Evolutionary conservation across 1,140 invertebrate species (phyloP), one percentile per base, ranked within the genome.

Genomic region (Lethocerus indicus): DNA sequence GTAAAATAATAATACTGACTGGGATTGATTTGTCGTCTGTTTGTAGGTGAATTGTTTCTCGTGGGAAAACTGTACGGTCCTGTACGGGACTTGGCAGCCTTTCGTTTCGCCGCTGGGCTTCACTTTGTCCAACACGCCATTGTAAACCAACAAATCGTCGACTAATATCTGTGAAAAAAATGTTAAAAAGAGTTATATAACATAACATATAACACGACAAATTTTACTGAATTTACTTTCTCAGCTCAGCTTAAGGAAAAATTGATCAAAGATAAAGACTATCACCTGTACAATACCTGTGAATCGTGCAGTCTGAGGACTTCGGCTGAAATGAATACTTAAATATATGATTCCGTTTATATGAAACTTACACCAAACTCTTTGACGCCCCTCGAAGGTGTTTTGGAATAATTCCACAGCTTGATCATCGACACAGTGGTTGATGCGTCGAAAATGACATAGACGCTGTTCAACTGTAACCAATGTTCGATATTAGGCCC

Each of bases 351-450:
- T n/a, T n/a, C n/a, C n/a, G n/a, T n/a, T n/a, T n/a, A n/a, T n/a
- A 29, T 54, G 51, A 47, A 49, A 55, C 66, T 68, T 64, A 87
- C 83, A 42, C 75, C 81, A 67, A 87, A 83, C 64, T 89, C 83
- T 64, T 83, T 84, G 5, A 86, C 78, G 29, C 81, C 83, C 61
- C 85, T 69, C 18, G 60, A 64, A 2, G 79, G 72, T 29, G 80
- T 85, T 66, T 89, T 88, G 18, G 74, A 74, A 64, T 89, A 89
- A 67, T 88, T 89, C 82, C 82, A 88, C 53, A 89, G 68, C 60
- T 81, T 81, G 29, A 89, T 77, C 61, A 75, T 74, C 5, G 80
- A 83, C 6, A 89, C 68, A 21, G 70, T 73, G 0, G 81, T 73
- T 7, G 81, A 81, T 23, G 69, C 61, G 61, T 87, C 82, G 64